A percentile compares a stretch with the other conserved stretches of the same genome.
Conservation (phyloP, 1,140 invertebrate genomes). For the Drosophila gunungcola region DNA sequence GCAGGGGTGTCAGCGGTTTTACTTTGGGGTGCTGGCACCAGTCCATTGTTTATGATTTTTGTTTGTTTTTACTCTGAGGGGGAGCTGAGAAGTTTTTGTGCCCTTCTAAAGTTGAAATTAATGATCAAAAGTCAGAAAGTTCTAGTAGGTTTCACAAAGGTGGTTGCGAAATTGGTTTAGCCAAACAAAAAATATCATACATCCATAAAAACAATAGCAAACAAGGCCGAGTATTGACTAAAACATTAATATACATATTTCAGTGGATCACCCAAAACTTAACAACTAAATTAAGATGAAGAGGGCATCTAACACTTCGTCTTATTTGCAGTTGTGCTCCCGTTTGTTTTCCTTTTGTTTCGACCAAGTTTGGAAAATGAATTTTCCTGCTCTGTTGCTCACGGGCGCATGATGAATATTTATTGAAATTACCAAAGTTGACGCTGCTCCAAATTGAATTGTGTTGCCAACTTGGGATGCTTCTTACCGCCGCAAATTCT, state of each 20-base stretch:
- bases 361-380: conserved; percentile 65
- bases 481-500: conserved; percentile 24
- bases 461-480: conserved; percentile 79
- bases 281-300: conserved; percentile 7
- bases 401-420: conserved; percentile 81
- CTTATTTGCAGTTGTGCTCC: neutral
- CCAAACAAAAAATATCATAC: neutral
- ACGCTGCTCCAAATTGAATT: conserved; percentile 75
- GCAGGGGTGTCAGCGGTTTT: conserved; percentile 35
- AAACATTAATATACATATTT: conserved; percentile 2
- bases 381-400: conserved; percentile 56
- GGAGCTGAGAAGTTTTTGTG: conserved; percentile 27
- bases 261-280: neutral
- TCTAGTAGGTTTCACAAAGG: neutral
- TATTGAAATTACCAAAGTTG: conserved; percentile 84
- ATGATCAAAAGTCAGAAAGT: conserved; percentile 1
- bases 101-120: conserved; percentile 17
- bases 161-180: neutral
- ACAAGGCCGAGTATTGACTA: neutral
- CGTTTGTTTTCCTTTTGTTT: conserved; percentile 31
- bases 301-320: conserved; percentile 36
- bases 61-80: conserved; percentile 31
- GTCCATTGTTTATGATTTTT: conserved; percentile 76
- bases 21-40: conserved; percentile 12
- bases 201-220: neutral